phyloP scores from a whole-genome alignment of 53 echinoderm and acorn worm species.

The Arbacia lixula region DNA sequence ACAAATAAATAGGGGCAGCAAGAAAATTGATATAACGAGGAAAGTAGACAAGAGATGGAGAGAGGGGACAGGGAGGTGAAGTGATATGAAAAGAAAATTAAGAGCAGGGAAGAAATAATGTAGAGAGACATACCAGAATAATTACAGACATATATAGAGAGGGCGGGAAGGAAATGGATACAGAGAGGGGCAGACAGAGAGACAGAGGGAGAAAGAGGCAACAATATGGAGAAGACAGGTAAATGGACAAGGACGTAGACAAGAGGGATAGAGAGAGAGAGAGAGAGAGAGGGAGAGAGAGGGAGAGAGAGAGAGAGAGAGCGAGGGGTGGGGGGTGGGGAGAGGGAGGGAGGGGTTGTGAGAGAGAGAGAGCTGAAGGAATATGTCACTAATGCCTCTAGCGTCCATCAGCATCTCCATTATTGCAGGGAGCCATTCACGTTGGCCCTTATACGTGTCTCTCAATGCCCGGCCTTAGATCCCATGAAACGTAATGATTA shows the following conservation, averaged over 20 bases:
- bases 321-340: not conserved
- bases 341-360: not conserved
- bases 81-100: not conserved
- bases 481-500: too few relatives aligned
- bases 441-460: too few relatives aligned
- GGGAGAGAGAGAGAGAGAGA: not conserved
- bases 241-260: too few relatives aligned
- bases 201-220: not conserved
- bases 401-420: too few relatives aligned
- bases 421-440: too few relatives aligned
- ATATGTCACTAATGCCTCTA: not conserved
- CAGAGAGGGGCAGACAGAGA: not conserved
- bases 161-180: not conserved
- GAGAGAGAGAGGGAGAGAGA: not conserved
- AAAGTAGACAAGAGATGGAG: too few relatives aligned
- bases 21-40: too few relatives aligned
- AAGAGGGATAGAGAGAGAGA: slow-evolving; percentile 1
- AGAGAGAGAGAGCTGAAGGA: not conserved
- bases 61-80: too few relatives aligned
- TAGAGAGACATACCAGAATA: not conserved
- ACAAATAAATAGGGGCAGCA: too few relatives aligned
- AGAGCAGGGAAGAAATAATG: not conserved
- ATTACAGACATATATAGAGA: not conserved
- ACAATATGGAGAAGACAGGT: not conserved
- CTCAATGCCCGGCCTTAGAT: too few relatives aligned